Evolutionary conservation across 2,797 vertebrate genomes (phyloP), one percentile per base, ranked within the genome.

Genomic region (Sebastes steindachneri): DNA sequence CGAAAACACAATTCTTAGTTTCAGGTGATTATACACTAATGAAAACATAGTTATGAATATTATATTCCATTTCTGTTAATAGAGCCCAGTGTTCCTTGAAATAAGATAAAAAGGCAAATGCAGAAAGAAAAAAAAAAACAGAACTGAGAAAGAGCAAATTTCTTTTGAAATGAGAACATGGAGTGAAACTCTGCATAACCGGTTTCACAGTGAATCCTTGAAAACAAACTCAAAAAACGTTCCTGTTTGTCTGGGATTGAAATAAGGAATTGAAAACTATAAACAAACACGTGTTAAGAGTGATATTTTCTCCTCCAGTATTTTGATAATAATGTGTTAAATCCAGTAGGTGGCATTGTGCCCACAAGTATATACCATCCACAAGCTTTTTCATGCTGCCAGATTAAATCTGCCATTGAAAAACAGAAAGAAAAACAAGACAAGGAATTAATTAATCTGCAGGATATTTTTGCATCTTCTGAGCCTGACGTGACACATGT

Each of bases 301-400:
- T 45, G 37, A 45, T 7, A 45, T 48, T 48, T n/a, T 17, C 9
- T 14, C 4, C 10, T 14, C 4, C 10, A 51, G 53, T 21, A 37
- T 37, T 54, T 45, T 68, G 1, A 35, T 35, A 9, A 31, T 63
- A 19, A 53, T 68, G 17, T 12, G 12, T 33, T 15, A 25, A 0
- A 6, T 75, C 82, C 88, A 85, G 80, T 23, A 92, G 90, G 66
- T 91, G 90, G 83, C 82, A 72, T 7, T 66, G 59, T 86, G 67
- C 53, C 55, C 62, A 63, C 70, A 78, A 55, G 5, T 62, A 63
- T 35, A n/a, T 45, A 62, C 15, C 12, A 23, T 11, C 6, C 4
- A 55, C 17, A 19, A 4, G 29, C 63, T 59, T 41, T 59, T 59
- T 9, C 7, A 1, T 21, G 17, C 17, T n/a, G 15, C 15, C 41